Percentiles rank a stretch among this genome's conserved stretches.
Evolutionary conservation across 2,797 vertebrate genomes (phyloP).

Genomic region (Tenualosa ilisha): DNA sequence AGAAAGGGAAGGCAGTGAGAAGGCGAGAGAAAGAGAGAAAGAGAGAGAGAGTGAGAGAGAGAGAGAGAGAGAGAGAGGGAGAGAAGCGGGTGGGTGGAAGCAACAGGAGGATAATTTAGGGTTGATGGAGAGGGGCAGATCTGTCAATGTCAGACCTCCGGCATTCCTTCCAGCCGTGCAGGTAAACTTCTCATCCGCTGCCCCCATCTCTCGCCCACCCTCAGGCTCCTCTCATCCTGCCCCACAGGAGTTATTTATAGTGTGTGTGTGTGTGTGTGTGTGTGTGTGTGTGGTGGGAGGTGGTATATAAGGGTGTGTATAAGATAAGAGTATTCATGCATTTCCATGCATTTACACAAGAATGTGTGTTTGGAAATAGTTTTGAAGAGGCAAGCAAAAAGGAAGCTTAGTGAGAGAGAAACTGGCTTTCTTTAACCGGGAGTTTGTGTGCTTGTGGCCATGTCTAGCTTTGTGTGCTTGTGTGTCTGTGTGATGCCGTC

Average conservation of each 20-base stretch:
- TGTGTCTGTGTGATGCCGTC: not conserved
- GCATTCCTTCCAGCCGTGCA: not conserved
- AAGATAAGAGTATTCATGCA: not conserved
- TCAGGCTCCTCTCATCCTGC: conserved; percentile 21
- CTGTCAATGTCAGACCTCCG: not conserved
- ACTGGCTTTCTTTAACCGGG: too few relatives aligned
- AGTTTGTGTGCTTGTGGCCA: not conserved
- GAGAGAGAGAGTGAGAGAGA: not conserved
- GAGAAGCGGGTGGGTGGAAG: not conserved
- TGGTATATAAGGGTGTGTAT: not conserved
- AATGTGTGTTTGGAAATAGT: conserved; percentile 5
- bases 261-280: too few relatives aligned
- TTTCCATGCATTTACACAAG: not conserved
- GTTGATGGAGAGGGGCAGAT: not conserved
- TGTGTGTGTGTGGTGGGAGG: not conserved
- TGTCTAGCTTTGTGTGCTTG: not conserved
- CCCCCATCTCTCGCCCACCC: not conserved
- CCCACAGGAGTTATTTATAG: conserved; percentile 39
- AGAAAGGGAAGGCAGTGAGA: not conserved
- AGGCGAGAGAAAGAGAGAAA: not conserved
- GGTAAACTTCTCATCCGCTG: conserved; percentile 26
- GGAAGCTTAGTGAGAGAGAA: not conserved
- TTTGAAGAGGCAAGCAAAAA: not conserved
- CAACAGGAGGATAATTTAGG: conserved; percentile 1
- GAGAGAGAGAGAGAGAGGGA: not conserved